Conservation (phyloP, 2,888 invertebrate genomes). For the Cabera pusaria region DNA sequence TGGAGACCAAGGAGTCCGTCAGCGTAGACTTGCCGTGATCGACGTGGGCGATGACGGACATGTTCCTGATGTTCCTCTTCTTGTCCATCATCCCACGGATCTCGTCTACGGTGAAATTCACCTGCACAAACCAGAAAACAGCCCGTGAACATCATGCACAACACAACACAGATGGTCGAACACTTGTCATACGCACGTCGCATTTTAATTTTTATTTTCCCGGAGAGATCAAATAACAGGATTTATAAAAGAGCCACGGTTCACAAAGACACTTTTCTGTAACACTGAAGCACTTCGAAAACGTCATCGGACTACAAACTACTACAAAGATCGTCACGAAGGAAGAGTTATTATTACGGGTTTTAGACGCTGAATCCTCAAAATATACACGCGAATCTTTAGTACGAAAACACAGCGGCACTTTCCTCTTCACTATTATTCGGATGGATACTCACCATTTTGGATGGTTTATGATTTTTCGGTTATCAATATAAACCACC, state of each 20-base stretch:
- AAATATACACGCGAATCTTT: constrained; percentile 59
- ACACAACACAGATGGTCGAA: constrained; percentile 58
- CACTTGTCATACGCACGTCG: constrained; percentile 60
- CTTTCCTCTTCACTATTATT: constrained; percentile 53
- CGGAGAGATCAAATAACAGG: constrained; percentile 4
- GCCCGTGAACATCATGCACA: constrained; percentile 53
- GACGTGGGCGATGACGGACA: constrained; percentile 99
- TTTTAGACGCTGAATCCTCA: constrained; percentile 41
- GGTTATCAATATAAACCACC: constrained; percentile 87
- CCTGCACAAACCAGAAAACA: constrained; percentile 86
- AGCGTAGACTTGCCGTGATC: constrained; percentile 99
- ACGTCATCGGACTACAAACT: constrained; percentile 75
- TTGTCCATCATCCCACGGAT: constrained; percentile 99
- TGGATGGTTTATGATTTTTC: constrained; percentile 92
- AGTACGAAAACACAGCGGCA: constrained; percentile 49
- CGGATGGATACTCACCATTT: constrained; percentile 86
- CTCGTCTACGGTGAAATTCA: constrained; percentile 99
- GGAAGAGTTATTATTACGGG: constrained; percentile 41
- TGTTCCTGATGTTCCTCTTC: constrained; percentile 99
- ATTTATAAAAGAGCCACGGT: constrained; percentile 2
- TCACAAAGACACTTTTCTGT: constrained; percentile 44
- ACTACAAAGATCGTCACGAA: constrained; percentile 64
- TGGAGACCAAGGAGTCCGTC: constrained; percentile 99
- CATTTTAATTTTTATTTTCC: constrained; percentile 36
- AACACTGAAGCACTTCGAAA: constrained; percentile 60